These are phyloP conservation scores for Ryuthela nishihirai DNA, from an alignment of 2,888 invertebrate species.

Conservation along the genomic window DNA sequence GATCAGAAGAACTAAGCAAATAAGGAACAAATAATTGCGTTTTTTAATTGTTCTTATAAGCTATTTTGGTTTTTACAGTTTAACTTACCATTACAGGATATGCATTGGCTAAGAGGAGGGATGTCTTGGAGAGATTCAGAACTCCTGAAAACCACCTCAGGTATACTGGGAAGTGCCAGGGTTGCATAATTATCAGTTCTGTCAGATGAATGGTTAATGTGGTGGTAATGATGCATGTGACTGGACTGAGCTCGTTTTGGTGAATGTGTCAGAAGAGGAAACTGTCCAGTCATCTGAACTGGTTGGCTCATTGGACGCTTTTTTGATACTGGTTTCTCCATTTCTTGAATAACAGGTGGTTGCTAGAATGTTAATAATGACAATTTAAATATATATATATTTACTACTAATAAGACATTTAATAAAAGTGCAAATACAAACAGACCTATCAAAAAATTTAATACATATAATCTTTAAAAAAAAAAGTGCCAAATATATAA, in stretches of 20 bases:
- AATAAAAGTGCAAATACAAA: too few species aligned
- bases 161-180: constrained; percentile 26
- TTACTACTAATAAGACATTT: neutral
- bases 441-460: too few species aligned
- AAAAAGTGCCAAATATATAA: too few species aligned
- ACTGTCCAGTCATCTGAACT: constrained; percentile 25
- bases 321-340: too few species aligned
- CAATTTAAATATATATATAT: neutral
- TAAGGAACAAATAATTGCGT: too few species aligned
- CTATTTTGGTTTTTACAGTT: too few species aligned
- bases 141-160: constrained; percentile 22
- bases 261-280: constrained; percentile 18
- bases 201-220: too few species aligned
- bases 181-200: constrained; percentile 8
- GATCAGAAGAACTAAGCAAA: too few species aligned
- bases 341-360: too few species aligned
- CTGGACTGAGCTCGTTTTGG: constrained; percentile 21
- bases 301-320: constrained; percentile 31
- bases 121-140: constrained; percentile 22
- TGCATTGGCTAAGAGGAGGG: constrained; percentile 15
- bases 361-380: neutral
- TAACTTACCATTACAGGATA: constrained; percentile 34
- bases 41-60: too few species aligned
- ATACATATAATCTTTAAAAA: too few species aligned
- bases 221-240: constrained; percentile 20